These are phyloP conservation scores for Eupithecia subumbrata DNA, from an alignment of 2,888 invertebrate species.

Conservation along the genomic window DNA sequence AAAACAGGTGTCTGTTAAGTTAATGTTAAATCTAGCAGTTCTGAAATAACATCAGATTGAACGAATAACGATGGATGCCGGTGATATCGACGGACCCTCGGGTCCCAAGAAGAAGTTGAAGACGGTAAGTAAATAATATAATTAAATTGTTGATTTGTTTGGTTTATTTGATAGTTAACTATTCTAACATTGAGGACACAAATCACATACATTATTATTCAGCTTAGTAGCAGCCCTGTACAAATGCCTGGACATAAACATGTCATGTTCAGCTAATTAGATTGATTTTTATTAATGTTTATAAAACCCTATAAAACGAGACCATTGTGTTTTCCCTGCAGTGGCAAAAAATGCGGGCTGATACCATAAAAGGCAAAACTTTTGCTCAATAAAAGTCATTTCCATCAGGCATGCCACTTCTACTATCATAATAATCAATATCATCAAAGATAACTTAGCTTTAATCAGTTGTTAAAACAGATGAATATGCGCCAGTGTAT, in stretches of 20 bases:
- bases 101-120: slow-evolving; percentile 78
- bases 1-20: no score
- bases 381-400: neutral
- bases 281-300: no score
- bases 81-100: slow-evolving; percentile 69
- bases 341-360: neutral
- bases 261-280: neutral
- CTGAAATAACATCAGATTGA: neutral
- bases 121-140: slow-evolving; percentile 64
- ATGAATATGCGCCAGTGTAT: neutral
- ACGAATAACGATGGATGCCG: slow-evolving; percentile 27
- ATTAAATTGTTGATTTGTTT: neutral
- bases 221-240: neutral
- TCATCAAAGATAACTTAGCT: neutral
- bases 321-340: no score
- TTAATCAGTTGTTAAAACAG: neutral
- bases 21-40: neutral
- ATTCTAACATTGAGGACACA: neutral
- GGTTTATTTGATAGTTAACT: neutral
- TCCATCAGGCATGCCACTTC: neutral
- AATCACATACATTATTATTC: neutral
- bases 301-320: no score
- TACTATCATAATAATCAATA: neutral
- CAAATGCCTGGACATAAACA: neutral
- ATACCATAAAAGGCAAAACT: neutral